Evolutionary conservation across 2,888 invertebrate genomes (phyloP), one percentile per base, ranked within the genome.

Genomic region (Limnephilus marmoratus): DNA sequence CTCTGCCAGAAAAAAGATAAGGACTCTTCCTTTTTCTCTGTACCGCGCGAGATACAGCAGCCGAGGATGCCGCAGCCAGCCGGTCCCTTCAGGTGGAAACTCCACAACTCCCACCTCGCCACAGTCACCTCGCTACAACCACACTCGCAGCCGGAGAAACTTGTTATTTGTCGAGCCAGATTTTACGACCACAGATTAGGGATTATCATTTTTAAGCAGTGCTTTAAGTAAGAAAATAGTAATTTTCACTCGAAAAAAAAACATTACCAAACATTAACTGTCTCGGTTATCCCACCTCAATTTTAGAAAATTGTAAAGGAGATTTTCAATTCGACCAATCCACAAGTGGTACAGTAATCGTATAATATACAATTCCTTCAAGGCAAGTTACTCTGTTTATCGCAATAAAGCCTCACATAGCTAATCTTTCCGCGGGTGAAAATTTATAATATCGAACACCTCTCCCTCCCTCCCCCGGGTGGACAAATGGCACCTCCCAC

Each of bases 1-100:
- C 93, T 91, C 92, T 93, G 92, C 91, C 92, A 92, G 93, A 93
- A 93, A 93, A 93, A 93, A 93, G 93, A 94, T 93, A 94, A 94
- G 93, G 82, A 80, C 91, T 81, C 89, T 89, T 92, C 90, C 87
- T 91, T 85, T 49, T 89, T 80, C 88, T 89, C 88, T 89, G 68
- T 89, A 89, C 68, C n/a, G 88, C 81, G 80, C 80, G 31, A 89
- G 68, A 89, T 80, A 80, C 88, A 80, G 88, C 31, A 18, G 88
- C 80, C 24, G 68, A 4, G 68, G 68, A 24, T 24, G 68, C 53
- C 53, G 53, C 53, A 53, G 53, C 53, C 53, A 18, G 53, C 68
- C 68, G 68, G 68, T 68, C 24, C 68, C 88, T 29, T 89, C 88
- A 89, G 88, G 88, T 89, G 88, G 88, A 89, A 89, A 89, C 80